phyloP scores from a whole-genome alignment of 2,888 invertebrate genomes.

The Cylloceria caligata region DNA sequence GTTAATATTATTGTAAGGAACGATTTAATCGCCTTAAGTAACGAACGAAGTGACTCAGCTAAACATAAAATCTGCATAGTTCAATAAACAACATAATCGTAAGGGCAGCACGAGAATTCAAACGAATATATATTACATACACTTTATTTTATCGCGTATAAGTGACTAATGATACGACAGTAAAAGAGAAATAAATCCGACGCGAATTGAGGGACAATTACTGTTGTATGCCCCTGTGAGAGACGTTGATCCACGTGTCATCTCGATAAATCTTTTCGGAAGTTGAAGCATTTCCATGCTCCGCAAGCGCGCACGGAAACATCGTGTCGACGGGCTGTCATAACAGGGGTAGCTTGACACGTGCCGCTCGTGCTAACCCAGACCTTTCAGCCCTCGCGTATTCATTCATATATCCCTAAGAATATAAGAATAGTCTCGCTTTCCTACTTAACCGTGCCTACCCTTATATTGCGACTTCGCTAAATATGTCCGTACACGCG shows the following conservation, averaged over 20 bases:
- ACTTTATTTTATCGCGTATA: conserved; percentile 49
- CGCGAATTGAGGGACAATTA: conserved; percentile 69
- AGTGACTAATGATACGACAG: conserved; percentile 61
- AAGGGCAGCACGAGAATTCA: conserved; percentile 9
- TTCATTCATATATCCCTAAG: conserved; percentile 49
- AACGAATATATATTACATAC: conserved; percentile 15
- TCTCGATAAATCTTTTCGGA: conserved; percentile 73
- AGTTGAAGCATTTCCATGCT: conserved; percentile 69
- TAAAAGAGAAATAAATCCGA: conserved; percentile 66
- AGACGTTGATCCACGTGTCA: conserved; percentile 68
- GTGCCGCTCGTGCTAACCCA: conserved; percentile 72
- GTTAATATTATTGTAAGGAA: neutral
- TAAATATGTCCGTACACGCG: conserved; percentile 54
- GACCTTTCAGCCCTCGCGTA: conserved; percentile 62
- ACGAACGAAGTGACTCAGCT: neutral
- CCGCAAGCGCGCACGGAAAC: conserved; percentile 64
- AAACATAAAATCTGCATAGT: conserved; percentile 42
- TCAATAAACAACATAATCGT: conserved; percentile 33
- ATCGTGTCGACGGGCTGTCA: conserved; percentile 80
- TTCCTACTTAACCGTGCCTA: conserved; percentile 28
- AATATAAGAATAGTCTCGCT: conserved; percentile 49
- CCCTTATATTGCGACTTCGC: conserved; percentile 43
- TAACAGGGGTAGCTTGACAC: conserved; percentile 81
- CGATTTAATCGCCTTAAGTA: neutral
- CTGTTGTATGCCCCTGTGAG: conserved; percentile 50